A percentile compares a stretch with the other conserved stretches of the same genome.
Conservation (phyloP, 2,113 vertebrate species). For the Xerus inauris region DNA sequence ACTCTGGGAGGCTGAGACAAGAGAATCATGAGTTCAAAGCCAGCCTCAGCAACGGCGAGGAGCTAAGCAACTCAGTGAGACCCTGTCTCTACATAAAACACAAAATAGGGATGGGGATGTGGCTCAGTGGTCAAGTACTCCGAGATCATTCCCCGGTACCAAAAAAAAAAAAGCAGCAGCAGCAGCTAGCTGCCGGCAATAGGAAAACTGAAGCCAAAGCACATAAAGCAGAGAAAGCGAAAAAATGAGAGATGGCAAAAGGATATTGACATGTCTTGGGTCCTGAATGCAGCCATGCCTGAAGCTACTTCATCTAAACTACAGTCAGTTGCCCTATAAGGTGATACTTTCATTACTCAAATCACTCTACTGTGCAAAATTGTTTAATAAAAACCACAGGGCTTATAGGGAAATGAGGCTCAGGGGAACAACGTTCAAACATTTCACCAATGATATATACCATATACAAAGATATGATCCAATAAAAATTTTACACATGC, state of each 20-base stretch:
- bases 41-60: no score
- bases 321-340: background rate
- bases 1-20: no score
- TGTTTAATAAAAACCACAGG: slow-evolving; percentile 33
- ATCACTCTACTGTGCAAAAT: slow-evolving; percentile 5
- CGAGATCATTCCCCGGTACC: no score
- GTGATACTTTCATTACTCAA: background rate
- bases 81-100: no score
- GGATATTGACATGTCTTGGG: background rate
- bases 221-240: slow-evolving; percentile 15
- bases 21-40: no score
- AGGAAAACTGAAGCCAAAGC: slow-evolving; percentile 20
- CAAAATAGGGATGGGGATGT: no score
- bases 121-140: no score
- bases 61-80: no score
- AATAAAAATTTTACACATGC: slow-evolving; percentile 47
- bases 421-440: background rate
- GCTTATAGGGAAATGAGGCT: background rate
- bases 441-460: background rate
- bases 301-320: background rate
- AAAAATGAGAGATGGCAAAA: background rate
- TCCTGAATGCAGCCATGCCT: background rate
- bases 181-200: slow-evolving; percentile 8
- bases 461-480: slow-evolving; percentile 15
- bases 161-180: no score